Base-by-base conservation (phyloP, 2,113 vertebrate genomes). In the Rhodinocichla rosea region DNA sequence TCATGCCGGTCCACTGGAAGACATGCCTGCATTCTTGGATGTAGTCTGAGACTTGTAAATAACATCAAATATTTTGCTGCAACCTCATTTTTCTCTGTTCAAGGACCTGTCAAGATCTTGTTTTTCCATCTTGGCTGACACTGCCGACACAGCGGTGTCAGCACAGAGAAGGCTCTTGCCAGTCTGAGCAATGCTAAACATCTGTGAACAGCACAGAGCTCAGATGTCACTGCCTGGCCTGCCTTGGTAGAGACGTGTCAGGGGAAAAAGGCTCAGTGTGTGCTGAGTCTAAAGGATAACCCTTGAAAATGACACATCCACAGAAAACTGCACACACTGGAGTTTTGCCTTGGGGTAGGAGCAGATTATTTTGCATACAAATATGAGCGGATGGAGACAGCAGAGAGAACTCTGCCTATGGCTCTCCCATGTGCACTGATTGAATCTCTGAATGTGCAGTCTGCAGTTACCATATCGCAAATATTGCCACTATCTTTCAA, bases 281-380 rank as follows among this genome's bases (percentile, higher is more conserved):
- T 15, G 19, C 39, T 55, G 35, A 77, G 42, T 52, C 44, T 47
- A 35, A 95, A 78, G 57, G 39, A 60, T 22, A 59, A 55, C 3
- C 3, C 86, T 42, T 59, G 68, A 35, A 93, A 94, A 77, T 27
- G 27, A 39, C 59, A 74, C 37, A 44, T 32, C 24, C 49, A 42
- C 65, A 67, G 59, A 59, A 90, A 86, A 83, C 19, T 50, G 60
- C 37, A 74, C 28, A 8, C 4, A 3, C 55, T 45, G 9, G 24
- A 42, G 64, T 30, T 74, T 77, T 83, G 63, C 85, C 59, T 86
- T 77, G 37, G 60, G 60, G 52, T 23, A 81, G 55, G 40, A 86
- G 68, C 35, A 79, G 70, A 67, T 94, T 70, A 47, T 92, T 95
- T 76, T 91, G 74, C 84, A 91, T 76, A 73, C 77, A 85, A 89